Conservation (phyloP, 2,797 vertebrate genomes). For the Eremophila alpestris region DNA sequence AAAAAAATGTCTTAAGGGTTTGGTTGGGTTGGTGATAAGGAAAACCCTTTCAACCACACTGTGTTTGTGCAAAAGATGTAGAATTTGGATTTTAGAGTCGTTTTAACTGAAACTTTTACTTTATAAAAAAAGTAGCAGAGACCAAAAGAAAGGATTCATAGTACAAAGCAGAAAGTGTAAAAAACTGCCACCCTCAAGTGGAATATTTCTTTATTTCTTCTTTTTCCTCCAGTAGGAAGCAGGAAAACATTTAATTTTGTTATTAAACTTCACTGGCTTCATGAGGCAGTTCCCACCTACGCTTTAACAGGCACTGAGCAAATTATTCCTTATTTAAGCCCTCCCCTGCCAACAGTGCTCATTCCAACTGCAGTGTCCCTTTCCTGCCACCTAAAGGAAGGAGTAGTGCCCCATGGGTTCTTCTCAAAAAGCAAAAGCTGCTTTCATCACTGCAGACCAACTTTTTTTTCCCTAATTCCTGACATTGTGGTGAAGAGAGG, state of each 20-base stretch:
- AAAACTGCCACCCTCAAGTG: background rate
- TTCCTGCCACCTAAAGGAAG: slow-evolving; percentile 55
- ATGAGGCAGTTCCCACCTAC: background rate
- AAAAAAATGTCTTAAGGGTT: background rate
- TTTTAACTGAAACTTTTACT: background rate
- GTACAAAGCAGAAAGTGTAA: background rate
- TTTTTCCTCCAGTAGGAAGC: background rate
- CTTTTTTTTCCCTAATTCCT: background rate
- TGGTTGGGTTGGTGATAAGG: background rate
- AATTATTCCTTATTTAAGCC: background rate
- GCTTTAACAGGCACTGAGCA: background rate
- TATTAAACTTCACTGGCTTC: background rate
- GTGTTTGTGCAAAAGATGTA: background rate
- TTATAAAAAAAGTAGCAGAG: background rate
- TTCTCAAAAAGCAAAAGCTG: background rate
- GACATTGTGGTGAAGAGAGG: accelerated
- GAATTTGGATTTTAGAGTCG: background rate
- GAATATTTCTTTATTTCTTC: background rate
- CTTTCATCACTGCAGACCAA: background rate
- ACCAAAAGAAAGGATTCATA: background rate
- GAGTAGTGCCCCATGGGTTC: background rate
- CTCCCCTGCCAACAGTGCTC: background rate
- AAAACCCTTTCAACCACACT: background rate
- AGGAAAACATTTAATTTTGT: background rate
- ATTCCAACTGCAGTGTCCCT: background rate